Percentiles rank a stretch among this genome's conserved stretches.
phyloP scores from a whole-genome alignment of 1,140 invertebrate species.

The Drosophila nigrodunni region DNA sequence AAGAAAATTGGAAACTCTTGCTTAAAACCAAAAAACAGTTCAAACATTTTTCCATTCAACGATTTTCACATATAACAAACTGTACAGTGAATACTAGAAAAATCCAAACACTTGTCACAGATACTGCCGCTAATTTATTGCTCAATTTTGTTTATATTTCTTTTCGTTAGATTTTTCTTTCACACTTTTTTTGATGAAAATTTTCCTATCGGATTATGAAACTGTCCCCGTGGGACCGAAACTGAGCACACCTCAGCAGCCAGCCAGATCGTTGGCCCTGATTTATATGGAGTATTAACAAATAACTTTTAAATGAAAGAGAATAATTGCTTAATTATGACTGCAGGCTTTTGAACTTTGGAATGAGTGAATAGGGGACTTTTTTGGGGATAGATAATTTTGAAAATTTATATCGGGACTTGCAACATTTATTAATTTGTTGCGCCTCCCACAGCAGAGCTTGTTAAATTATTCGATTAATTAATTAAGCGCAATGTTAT shows the following conservation, averaged over 20 bases:
- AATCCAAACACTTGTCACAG: conserved; percentile 9
- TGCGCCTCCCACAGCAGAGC: conserved; percentile 17
- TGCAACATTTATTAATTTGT: conserved; percentile 61
- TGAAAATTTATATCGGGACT: conserved; percentile 37
- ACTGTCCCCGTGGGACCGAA: conserved; percentile 48
- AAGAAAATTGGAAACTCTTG: neutral
- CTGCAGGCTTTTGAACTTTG: conserved; percentile 54
- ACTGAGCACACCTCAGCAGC: conserved; percentile 11
- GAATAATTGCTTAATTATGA: conserved; percentile 50
- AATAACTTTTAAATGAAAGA: conserved; percentile 35
- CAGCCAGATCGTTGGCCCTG: conserved; percentile 19
- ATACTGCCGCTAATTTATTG: conserved; percentile 37
- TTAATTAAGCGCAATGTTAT: conserved; percentile 58
- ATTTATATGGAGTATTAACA: conserved; percentile 57
- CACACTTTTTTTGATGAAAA: conserved; percentile 14
- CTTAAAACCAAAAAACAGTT: neutral
- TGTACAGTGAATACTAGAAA: neutral
- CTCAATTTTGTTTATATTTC: conserved; percentile 30
- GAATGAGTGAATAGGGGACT: neutral
- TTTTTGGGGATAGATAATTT: too few species aligned
- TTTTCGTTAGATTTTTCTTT: conserved; percentile 14
- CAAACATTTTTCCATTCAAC: neutral
- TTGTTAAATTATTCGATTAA: conserved; percentile 57
- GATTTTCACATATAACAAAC: neutral
- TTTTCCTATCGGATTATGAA: conserved; percentile 53